Base-by-base conservation (phyloP, 2,113 vertebrate genomes). In the Sceloporus tristichus region DNA sequence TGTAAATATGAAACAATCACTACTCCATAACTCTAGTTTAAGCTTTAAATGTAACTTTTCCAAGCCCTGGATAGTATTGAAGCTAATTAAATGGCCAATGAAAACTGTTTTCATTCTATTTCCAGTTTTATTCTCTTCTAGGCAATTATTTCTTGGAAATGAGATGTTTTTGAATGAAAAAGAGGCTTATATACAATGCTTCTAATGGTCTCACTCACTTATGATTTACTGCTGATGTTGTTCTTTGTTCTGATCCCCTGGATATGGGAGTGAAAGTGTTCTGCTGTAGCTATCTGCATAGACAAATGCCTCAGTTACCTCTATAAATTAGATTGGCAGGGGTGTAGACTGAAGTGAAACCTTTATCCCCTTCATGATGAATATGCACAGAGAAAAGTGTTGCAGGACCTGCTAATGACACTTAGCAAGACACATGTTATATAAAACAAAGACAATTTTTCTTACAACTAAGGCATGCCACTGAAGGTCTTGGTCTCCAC, bases 241-340 rank as follows among this genome's bases (percentile, higher is more conserved):
- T 4, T 0, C 29, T 29, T 0, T n/a, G 2, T 87, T 6, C 0
- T 11, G 2, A 40, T 25, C 82, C 40, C 84, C 85, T 85, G 0
- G 23, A 62, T 27, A 23, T 40, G 4, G 53, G 19, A 82, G 40
- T 23, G 38, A 62, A 11, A 74, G 70, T 16, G 8, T 85, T 89
- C 29, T 91, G 34, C n/a, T 88, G 92, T 87, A 27, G 23, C 53
- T 85, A 91, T 90, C 21, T 86, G 16, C 76, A 66, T 16, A 86
- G 25, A 68, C 65, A 70, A 56, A 74, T 74, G 66, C 9, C 40
- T 71, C 54, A 71, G 80, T 79, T 76, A 68, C 4, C 9, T 87
- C 29, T 23, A 79, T 84, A 91, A 93, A 93, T 86, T 66, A 87
- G 85, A n/a, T 1, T 79, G 76, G n/a, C 70, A 2, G 89, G 14